A percentile compares a stretch with the other conserved stretches of the same genome.
phyloP scores from a whole-genome alignment of 2,888 invertebrate genomes.

The Autographa pulchrina region DNA sequence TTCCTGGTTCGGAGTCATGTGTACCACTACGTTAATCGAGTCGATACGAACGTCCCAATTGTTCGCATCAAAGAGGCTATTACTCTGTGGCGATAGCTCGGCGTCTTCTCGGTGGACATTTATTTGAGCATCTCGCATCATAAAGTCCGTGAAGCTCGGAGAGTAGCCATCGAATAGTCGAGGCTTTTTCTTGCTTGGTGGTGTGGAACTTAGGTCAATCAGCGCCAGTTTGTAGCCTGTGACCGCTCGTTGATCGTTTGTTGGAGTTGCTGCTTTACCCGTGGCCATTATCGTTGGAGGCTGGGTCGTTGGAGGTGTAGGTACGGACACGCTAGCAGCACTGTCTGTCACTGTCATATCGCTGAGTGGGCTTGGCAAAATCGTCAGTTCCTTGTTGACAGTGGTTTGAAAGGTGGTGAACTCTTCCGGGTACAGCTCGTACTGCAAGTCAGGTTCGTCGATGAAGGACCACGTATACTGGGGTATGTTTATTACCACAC shows the following conservation, averaged over 20 bases:
- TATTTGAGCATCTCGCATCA: too few species aligned
- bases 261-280: neutral
- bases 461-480: slow-evolving; percentile 40
- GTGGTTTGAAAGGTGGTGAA: slow-evolving; percentile 7
- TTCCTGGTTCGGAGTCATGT: too few species aligned
- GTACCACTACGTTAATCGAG: too few species aligned
- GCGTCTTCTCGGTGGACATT: too few species aligned
- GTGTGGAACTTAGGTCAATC: slow-evolving; percentile 14
- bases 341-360: too few species aligned
- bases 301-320: slow-evolving; percentile 11
- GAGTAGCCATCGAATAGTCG: neutral
- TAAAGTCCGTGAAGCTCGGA: too few species aligned
- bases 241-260: neutral
- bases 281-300: slow-evolving; percentile 6
- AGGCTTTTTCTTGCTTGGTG: slow-evolving; percentile 13
- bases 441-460: slow-evolving; percentile 16
- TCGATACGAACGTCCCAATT: too few species aligned
- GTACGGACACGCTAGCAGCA: too few species aligned
- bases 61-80: too few species aligned
- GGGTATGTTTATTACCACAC: slow-evolving; percentile 53
- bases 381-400: slow-evolving; percentile 1
- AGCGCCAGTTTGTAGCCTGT: slow-evolving; percentile 15
- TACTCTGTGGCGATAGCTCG: too few species aligned
- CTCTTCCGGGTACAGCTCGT: slow-evolving; percentile 20
- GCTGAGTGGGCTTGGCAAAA: neutral